A percentile compares a stretch with the other conserved stretches of the same genome.
Evolutionary conservation across 2,797 vertebrate species (phyloP).

Genomic region (Pempheris klunzingeri): DNA sequence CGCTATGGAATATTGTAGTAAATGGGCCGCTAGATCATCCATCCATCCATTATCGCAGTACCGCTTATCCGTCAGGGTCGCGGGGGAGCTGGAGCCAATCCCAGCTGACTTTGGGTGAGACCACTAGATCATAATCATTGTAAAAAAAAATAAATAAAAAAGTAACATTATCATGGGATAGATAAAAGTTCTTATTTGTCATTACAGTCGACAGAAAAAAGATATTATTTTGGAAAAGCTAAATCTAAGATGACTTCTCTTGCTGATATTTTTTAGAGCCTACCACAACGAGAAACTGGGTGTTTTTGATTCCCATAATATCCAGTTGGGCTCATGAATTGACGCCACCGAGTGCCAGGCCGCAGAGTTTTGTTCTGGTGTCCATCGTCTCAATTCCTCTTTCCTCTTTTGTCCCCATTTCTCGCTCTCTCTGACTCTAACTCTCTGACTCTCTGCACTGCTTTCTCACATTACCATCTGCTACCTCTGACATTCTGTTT

Average conservation of each 20-base stretch:
- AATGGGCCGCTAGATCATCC: neutral
- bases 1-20: neutral
- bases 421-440: constrained; percentile 31
- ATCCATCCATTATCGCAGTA: too few relatives aligned
- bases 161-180: neutral
- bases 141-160: too few relatives aligned
- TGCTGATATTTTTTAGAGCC: constrained; percentile 30
- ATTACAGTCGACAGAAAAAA: neutral
- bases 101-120: too few relatives aligned
- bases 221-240: neutral
- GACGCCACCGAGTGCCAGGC: constrained; percentile 40
- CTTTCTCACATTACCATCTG: constrained; percentile 58
- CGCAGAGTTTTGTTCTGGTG: constrained; percentile 45
- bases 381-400: constrained; percentile 57
- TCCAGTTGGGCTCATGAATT: constrained; percentile 51
- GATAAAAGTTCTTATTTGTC: neutral
- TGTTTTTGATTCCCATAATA: constrained; percentile 42
- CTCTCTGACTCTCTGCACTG: constrained; percentile 45
- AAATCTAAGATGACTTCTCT: neutral
- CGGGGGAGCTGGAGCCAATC: too few relatives aligned
- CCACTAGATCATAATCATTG: neutral
- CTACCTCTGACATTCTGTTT: constrained; percentile 51
- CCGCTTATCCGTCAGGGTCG: too few relatives aligned
- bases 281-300: constrained; percentile 22
- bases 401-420: constrained; percentile 53